Percentiles rank a stretch among this genome's conserved stretches.
Evolutionary conservation across 2,797 vertebrate species (phyloP).

Genomic region (Leuciscus waleckii): DNA sequence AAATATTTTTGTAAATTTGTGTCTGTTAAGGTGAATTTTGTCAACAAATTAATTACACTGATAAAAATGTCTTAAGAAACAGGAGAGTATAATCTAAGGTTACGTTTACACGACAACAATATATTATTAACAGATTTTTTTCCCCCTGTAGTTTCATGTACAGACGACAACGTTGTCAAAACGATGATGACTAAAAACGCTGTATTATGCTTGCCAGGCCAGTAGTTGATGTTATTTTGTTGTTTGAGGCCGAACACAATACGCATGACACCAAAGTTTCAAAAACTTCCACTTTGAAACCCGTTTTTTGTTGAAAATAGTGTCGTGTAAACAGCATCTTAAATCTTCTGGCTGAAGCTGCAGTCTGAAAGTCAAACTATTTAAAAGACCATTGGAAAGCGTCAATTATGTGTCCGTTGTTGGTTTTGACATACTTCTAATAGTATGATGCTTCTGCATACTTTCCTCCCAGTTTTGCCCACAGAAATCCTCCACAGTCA

Average conservation of each 20-base stretch:
- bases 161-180: neutral
- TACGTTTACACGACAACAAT: neutral
- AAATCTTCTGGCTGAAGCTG: neutral
- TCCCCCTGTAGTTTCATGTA: neutral
- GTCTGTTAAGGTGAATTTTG: neutral
- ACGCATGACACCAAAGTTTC: neutral
- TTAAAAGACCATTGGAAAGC: neutral
- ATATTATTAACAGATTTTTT: neutral
- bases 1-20: neutral
- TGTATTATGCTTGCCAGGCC: neutral
- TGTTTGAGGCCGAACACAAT: neutral
- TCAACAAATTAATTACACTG: neutral
- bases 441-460: slow-evolving; percentile 85
- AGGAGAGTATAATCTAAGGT: neutral
- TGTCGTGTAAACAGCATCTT: neutral
- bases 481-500: slow-evolving; percentile 86
- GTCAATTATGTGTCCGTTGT: slow-evolving; percentile 9
- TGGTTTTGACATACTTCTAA: slow-evolving; percentile 87
- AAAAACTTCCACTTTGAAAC: neutral
- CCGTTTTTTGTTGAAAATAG: neutral
- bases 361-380: neutral
- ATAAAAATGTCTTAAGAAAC: neutral
- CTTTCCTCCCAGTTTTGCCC: slow-evolving; percentile 93
- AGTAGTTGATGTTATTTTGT: neutral
- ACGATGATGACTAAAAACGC: neutral